Evolutionary conservation across 64 coral and sea anemone species (phyloP).

Genomic region (Montipora foliosa): DNA sequence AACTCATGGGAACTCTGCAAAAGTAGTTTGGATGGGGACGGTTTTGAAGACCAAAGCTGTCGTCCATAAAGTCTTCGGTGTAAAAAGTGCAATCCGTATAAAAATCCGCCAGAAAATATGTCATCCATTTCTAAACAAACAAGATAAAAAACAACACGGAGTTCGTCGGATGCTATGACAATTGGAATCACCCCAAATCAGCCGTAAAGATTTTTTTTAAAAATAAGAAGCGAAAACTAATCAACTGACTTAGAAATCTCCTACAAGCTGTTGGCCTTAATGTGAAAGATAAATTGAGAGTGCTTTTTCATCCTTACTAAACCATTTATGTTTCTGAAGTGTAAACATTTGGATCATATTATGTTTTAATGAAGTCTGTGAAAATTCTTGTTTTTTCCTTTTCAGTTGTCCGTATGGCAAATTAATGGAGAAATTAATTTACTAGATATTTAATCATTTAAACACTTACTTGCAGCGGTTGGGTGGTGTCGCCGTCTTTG

Average conservation of each 20-base stretch:
- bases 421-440: neutral
- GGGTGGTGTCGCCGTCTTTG: neutral
- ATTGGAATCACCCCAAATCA: neutral
- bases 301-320: no score
- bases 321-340: no score
- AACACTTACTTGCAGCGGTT: neutral
- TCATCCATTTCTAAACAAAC: conserved; percentile 2
- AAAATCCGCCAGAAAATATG: neutral
- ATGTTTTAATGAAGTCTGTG: no score
- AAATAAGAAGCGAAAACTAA: no score
- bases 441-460: neutral
- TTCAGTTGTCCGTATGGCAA: no score
- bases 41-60: conserved; percentile 1
- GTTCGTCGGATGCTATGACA: neutral
- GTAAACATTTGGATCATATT: no score
- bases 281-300: no score
- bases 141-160: neutral
- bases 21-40: neutral
- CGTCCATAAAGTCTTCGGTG: neutral
- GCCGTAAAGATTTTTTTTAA: no score
- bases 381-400: no score
- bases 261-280: no score
- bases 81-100: conserved; percentile 1
- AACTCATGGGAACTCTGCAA: no score
- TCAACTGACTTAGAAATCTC: no score